phyloP scores from a whole-genome alignment of 2,888 invertebrate species.

The Trichopria drosophilae region DNA sequence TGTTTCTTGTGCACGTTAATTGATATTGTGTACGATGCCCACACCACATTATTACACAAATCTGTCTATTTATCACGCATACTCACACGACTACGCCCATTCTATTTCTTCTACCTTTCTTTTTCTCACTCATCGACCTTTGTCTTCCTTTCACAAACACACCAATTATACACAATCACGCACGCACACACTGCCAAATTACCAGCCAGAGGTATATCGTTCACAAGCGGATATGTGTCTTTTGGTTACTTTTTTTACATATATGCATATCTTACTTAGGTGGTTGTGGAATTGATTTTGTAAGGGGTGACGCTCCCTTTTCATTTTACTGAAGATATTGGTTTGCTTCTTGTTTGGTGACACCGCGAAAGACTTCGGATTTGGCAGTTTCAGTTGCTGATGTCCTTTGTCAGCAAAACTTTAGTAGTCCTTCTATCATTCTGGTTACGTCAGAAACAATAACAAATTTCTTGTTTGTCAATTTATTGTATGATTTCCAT shows the following conservation, averaged over 20 bases:
- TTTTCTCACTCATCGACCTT: constrained; percentile 1
- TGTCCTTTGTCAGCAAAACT: no score
- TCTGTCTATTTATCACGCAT: constrained; percentile 22
- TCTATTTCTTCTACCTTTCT: constrained; percentile 23
- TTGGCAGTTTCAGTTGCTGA: no score
- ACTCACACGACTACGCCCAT: constrained; percentile 16
- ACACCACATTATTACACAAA: constrained; percentile 35
- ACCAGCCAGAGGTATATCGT: constrained; percentile 19
- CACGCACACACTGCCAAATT: constrained; percentile 6
- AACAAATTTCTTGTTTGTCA: no score
- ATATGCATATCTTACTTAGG: constrained; percentile 22
- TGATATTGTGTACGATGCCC: constrained; percentile 58
- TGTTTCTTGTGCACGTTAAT: constrained; percentile 59
- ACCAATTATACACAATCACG: constrained; percentile 26
- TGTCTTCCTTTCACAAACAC: constrained; percentile 17
- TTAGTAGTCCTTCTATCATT: no score
- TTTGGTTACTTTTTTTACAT: no score
- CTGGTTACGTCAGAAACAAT: no score
- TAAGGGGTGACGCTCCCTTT: no score
- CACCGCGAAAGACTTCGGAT: no score
- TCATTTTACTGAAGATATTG: no score
- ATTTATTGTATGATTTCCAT: no score
- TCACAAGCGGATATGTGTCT: constrained; percentile 19
- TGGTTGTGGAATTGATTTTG: no score
- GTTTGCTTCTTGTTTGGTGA: no score